Percentiles rank a stretch among this genome's conserved stretches.
Evolutionary conservation across 2,888 invertebrate species (phyloP).

Genomic region (Temnothorax unifasciatus): DNA sequence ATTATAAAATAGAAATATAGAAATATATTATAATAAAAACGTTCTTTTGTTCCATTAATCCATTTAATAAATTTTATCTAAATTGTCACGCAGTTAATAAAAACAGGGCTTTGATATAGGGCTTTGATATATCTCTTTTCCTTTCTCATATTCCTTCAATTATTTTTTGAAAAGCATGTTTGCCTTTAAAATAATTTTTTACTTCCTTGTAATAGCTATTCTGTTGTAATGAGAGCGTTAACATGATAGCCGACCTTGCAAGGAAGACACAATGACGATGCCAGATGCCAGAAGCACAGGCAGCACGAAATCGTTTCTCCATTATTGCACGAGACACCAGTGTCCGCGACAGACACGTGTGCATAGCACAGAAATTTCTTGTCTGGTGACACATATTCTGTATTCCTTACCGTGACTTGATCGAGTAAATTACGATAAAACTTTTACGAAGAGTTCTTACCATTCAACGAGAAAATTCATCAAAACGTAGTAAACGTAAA

Average conservation of each 20-base stretch:
- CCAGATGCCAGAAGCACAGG: constrained; percentile 41
- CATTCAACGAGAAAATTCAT: neutral
- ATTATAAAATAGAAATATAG: constrained; percentile 8
- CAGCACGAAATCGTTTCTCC: constrained; percentile 43
- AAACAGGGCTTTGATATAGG: neutral
- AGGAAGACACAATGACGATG: constrained; percentile 48
- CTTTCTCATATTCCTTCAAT: neutral
- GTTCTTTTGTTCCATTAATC: neutral
- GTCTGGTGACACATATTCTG: constrained; percentile 33
- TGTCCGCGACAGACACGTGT: constrained; percentile 33
- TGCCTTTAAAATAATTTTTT: constrained; percentile 54
- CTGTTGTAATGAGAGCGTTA: constrained; percentile 25
- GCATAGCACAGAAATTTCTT: constrained; percentile 53
- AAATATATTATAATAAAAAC: constrained; percentile 16
- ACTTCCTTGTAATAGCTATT: constrained; percentile 11
- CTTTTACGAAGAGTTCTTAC: constrained; percentile 34
- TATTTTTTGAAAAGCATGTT: neutral
- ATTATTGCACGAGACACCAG: constrained; percentile 49
- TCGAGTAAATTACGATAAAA: constrained; percentile 59
- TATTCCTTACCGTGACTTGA: constrained; percentile 20
- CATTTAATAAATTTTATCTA: constrained; percentile 6
- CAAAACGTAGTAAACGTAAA: constrained; percentile 20
- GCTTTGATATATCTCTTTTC: neutral
- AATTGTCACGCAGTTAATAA: neutral
- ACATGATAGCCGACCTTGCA: constrained; percentile 25